Base-by-base conservation (phyloP, 2,888 invertebrate genomes). In the Nematopogon swammerdamellus region DNA sequence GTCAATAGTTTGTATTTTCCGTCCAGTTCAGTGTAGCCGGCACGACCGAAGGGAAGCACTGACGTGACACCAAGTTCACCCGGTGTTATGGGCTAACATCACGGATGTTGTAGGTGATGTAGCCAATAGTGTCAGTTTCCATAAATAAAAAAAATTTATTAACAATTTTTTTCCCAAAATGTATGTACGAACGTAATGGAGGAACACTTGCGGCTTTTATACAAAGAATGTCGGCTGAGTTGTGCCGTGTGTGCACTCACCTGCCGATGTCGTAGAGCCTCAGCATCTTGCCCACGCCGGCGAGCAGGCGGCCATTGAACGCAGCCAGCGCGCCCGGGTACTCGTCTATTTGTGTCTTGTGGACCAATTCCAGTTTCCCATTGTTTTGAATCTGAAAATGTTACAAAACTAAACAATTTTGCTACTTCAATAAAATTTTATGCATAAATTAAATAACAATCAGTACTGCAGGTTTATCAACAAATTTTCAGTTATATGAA, bases 181-280 rank as follows among this genome's bases (percentile, higher is more conserved):
- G 18, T 4, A 43, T 17, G 18, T 11, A n/a, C n/a, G n/a, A 14
- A 30, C 14, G 8, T n/a, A n/a, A n/a, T n/a, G n/a, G n/a, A n/a
- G n/a, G n/a, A n/a, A n/a, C n/a, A n/a, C n/a, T n/a, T n/a, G n/a
- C n/a, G n/a, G n/a, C n/a, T n/a, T n/a, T n/a, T n/a, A n/a, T n/a
- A n/a, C n/a, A n/a, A n/a, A n/a, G n/a, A n/a, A n/a, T n/a, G n/a
- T n/a, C n/a, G n/a, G n/a, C n/a, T n/a, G n/a, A n/a, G n/a, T n/a
- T n/a, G n/a, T n/a, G n/a, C n/a, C n/a, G n/a, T n/a, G n/a, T n/a
- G n/a, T n/a, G n/a, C n/a, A n/a, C n/a, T n/a, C n/a, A 51, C 51
- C 94, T 95, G 51, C 99, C 99, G 61, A 97, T 85, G 65, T 99
- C 98, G 66, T 99, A 99, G 36, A 99, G 83, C 49, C 98, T 80